Evolutionary conservation across 2,888 invertebrate species (phyloP), one percentile per base, ranked within the genome.

Genomic region (Myathropa florea): DNA sequence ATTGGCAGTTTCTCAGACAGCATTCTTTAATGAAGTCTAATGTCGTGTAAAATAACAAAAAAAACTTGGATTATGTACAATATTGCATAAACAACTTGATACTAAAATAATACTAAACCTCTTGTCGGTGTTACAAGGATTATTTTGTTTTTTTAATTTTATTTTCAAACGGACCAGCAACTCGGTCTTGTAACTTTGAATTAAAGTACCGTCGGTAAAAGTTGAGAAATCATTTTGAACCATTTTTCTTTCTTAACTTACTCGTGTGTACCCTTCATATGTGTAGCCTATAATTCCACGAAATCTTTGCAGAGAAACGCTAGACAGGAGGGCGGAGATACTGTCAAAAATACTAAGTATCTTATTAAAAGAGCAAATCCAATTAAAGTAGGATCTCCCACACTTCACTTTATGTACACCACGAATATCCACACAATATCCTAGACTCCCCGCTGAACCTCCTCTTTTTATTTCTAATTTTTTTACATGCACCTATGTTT

Each of bases 361-460:
- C 10, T 36, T 24, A 39, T 61, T 60, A 73, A 60, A 75, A 18
- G 73, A 65, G 36, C 61, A 86, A 86, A 86, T 86, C 86, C 83
- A 83, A 86, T 82, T 86, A 82, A 79, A 83, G 33, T 61, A 77
- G 55, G 63, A 83, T 83, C 67, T 70, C 83, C 71, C 77, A 78
- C 81, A 85, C 85, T 77, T 67, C n/a, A 79, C 26, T 18, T 28
- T 59, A 70, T 73, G 78, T 59, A 65, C 53, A 46, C 59, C 57
- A 57, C 39, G 30, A 63, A 73, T 46, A 73, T 78, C 72, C 86
- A 76, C 63, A 18, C 75, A 64, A 79, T 75, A 86, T 86, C 86
- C 83, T 65, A 6, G 61, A 12, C 46, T 57, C 63, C 60, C 60
- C 78, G 63, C 71, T 71, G 61, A 77, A 73, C 77, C 77, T 68